Conservation (phyloP, 2,113 vertebrate genomes). For the Geococcyx californianus region DNA sequence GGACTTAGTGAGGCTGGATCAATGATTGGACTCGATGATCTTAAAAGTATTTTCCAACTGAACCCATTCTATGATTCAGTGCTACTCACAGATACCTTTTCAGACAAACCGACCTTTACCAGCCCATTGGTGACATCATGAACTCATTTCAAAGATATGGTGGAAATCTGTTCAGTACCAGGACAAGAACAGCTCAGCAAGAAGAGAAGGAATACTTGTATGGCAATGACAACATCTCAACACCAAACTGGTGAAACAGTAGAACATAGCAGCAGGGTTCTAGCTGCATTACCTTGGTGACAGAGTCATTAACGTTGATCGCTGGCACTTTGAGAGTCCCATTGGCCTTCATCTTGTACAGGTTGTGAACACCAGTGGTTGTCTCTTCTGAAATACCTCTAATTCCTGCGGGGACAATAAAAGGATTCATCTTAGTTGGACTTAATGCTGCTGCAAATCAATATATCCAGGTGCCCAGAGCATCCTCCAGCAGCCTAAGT, state of each 20-base stretch:
- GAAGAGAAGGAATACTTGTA: neutral
- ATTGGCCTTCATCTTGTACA: slow-evolving; percentile 94
- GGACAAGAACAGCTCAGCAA: neutral
- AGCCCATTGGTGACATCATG: neutral
- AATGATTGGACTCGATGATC: no score
- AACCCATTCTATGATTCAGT: no score
- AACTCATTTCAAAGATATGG: neutral
- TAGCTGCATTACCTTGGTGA: slow-evolving; percentile 87
- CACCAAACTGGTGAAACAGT: neutral
- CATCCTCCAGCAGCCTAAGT: neutral
- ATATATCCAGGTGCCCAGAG: neutral
- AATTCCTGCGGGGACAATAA: slow-evolving; percentile 78
- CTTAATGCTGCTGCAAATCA: neutral
- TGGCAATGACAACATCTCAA: neutral
- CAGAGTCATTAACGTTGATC: slow-evolving; percentile 97
- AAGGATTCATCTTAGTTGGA: neutral
- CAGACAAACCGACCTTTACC: neutral
- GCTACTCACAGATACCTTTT: neutral
- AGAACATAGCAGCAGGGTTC: neutral
- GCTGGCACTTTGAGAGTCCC: slow-evolving; percentile 92
- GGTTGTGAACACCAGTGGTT: slow-evolving; percentile 96
- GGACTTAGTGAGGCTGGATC: no score
- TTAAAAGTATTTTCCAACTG: no score
- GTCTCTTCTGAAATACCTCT: slow-evolving; percentile 95
- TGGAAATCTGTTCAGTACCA: neutral